Percentiles rank a stretch among this genome's conserved stretches.
Conservation (phyloP, 2,888 invertebrate species). For the Drosophila putrida region DNA sequence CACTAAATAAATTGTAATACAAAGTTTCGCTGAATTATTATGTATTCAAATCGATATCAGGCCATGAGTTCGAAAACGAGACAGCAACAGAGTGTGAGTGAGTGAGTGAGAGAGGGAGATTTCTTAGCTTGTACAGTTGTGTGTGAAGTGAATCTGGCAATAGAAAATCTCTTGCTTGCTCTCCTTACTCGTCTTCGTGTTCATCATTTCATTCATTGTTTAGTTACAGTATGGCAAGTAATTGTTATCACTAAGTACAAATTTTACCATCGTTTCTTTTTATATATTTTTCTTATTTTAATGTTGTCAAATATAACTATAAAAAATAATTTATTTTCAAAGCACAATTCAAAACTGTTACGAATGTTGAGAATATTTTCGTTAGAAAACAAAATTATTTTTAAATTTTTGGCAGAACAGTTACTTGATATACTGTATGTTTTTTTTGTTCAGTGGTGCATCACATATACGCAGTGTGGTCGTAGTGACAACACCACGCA, state of each 20-base stretch:
- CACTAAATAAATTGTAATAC: slow-evolving; percentile 80
- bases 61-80: slow-evolving; percentile 31
- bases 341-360: too few species aligned
- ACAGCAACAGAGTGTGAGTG: not conserved
- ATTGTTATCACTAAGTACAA: too few species aligned
- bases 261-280: too few species aligned
- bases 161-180: slow-evolving; percentile 14
- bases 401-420: too few species aligned
- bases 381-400: too few species aligned
- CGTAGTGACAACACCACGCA: slow-evolving; percentile 6
- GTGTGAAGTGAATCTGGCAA: slow-evolving; percentile 9
- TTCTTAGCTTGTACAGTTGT: slow-evolving; percentile 27
- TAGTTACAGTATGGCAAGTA: not conserved
- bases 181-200: not conserved
- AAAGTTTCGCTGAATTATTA: slow-evolving; percentile 80
- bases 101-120: not conserved
- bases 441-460: not conserved
- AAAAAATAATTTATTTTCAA: too few species aligned
- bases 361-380: too few species aligned
- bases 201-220: not conserved
- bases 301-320: too few species aligned
- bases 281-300: too few species aligned
- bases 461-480: not conserved
- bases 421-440: not conserved
- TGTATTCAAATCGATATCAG: slow-evolving; percentile 79